A percentile compares a stretch with the other conserved stretches of the same genome.
phyloP scores from a whole-genome alignment of 2,797 vertebrate species.

The Eulemur coronatus region DNA sequence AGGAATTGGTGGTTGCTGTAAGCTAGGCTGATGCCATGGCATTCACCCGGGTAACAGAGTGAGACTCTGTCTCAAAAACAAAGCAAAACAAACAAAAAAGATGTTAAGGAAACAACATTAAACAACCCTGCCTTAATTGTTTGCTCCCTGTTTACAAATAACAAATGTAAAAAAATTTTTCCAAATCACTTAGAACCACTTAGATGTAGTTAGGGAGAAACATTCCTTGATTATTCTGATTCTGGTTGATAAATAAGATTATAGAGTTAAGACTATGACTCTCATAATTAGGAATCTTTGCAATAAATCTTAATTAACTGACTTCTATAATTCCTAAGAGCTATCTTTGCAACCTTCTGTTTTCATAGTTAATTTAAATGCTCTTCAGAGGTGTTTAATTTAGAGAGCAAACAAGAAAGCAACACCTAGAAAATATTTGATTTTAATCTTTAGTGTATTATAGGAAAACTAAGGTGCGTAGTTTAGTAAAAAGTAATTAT shows the following conservation, averaged over 20 bases:
- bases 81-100: neutral
- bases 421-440: neutral
- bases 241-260: conserved; percentile 68
- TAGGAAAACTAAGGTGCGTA: conserved; percentile 53
- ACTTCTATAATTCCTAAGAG: conserved; percentile 27
- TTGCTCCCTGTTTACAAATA: conserved; percentile 36
- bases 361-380: conserved; percentile 65
- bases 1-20: too few species aligned
- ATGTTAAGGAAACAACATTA: neutral
- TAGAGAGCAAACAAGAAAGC: conserved; percentile 28
- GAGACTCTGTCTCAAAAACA: too few species aligned
- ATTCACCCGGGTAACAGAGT: too few species aligned
- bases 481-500: conserved; percentile 54
- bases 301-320: conserved; percentile 71
- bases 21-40: too few species aligned
- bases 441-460: conserved; percentile 3
- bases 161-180: neutral
- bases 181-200: conserved; percentile 68
- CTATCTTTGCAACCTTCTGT: conserved; percentile 53
- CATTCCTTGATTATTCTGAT: conserved; percentile 64
- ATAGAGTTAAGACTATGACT: conserved; percentile 68
- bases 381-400: conserved; percentile 70
- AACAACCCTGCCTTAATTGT: conserved; percentile 12
- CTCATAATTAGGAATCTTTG: conserved; percentile 74
- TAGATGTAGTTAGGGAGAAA: conserved; percentile 63